A percentile compares a stretch with the other conserved stretches of the same genome.
These are phyloP conservation scores for Alsophila aescularia DNA, from an alignment of 2,888 invertebrate species.

Conservation along the genomic window DNA sequence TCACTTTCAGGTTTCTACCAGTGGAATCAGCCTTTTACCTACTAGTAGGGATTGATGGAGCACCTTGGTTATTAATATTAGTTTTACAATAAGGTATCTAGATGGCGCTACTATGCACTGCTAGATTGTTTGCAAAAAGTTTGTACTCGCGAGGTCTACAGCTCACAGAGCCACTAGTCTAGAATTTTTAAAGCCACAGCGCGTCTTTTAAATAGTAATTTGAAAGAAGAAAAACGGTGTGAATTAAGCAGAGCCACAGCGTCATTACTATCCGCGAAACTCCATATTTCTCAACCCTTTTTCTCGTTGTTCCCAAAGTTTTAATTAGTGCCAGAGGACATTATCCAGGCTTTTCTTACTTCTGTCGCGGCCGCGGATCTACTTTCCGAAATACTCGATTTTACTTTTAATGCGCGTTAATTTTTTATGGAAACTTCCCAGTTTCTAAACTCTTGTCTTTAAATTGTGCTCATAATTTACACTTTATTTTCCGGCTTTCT, in stretches of 20 bases:
- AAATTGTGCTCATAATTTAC: constrained; percentile 35
- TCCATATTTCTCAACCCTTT: constrained; percentile 81
- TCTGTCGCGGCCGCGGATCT: constrained; percentile 59
- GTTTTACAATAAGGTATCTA: too few species aligned
- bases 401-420: constrained; percentile 58
- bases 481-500: constrained; percentile 14
- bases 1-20: too few species aligned
- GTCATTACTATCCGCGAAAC: constrained; percentile 75
- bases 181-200: neutral
- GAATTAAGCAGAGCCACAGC: constrained; percentile 70
- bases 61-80: too few species aligned
- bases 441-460: constrained; percentile 42
- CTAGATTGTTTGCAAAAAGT: too few species aligned
- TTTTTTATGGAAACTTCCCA: constrained; percentile 52
- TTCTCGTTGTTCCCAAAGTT: constrained; percentile 76
- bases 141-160: too few species aligned
- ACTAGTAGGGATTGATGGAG: too few species aligned
- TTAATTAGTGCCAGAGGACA: constrained; percentile 83
- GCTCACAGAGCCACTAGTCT: too few species aligned
- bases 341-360: constrained; percentile 73
- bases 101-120: too few species aligned
- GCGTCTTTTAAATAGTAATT: constrained; percentile 57
- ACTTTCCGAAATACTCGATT: constrained; percentile 65
- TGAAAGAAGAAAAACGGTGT: constrained; percentile 65
- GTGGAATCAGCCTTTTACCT: too few species aligned